Evolutionary conservation across 2,888 invertebrate species (phyloP), one percentile per base, ranked within the genome.

Genomic region (Ennomos fuscantarius): DNA sequence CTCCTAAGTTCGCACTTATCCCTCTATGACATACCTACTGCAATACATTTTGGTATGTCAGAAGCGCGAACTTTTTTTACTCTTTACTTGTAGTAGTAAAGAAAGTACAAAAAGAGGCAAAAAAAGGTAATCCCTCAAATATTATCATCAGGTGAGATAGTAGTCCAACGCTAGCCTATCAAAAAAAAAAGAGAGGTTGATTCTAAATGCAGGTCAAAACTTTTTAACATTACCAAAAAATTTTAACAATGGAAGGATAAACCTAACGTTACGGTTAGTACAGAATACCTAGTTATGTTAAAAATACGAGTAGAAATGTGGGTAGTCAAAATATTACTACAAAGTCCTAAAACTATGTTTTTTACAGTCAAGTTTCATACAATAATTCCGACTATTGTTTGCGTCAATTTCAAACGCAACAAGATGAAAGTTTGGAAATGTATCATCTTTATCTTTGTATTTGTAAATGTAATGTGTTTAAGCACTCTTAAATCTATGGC

Each of bases 311-410:
- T 32, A 36, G n/a, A 46, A 24, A 37, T 46, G 42, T 41, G 9
- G 32, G 31, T 43, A 42, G 56, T 51, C 46, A 36, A 45, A 50
- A 41, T 40, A 1, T 9, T 56, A 46, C 41, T 44, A 3, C 32
- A 44, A 46, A 46, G 24, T 34, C 37, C 44, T 48, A 52, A 42
- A 48, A 52, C 47, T 44, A 44, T 12, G 39, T 52, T 37, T 32
- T 39, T 57, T 48, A 58, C 52, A 58, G 51, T 51, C 51, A 9
- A 56, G 34, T 43, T 35, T 48, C 10, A 24, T 33, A 37, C 33
- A 44, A n/a, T 31, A 31, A 32, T 35, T 35, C 41, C 41, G 43
- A 45, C 41, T 45, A 44, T 45, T 0, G 9, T 24, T 43, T 35
- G 12, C 31, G 2, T 50, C n/a, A 24, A n/a, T 11, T 8, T 39